A percentile compares a stretch with the other conserved stretches of the same genome.
Evolutionary conservation across 2,797 vertebrate genomes (phyloP).

Genomic region (Notamacropus eugenii): DNA sequence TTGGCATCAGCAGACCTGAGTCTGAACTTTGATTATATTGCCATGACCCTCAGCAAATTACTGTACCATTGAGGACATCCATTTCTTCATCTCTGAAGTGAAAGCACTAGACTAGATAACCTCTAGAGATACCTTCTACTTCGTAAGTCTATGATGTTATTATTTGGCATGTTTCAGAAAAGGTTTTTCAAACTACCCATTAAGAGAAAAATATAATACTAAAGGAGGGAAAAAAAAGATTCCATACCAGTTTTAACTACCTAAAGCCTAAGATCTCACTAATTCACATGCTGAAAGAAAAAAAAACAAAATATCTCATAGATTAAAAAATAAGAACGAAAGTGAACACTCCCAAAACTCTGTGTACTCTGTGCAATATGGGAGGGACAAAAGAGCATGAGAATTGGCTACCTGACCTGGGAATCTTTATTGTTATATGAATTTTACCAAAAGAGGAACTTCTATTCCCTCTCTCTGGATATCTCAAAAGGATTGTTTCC

Average conservation of each 20-base stretch:
- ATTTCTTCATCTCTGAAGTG: background rate
- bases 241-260: background rate
- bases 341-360: background rate
- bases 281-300: background rate
- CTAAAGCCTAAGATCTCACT: background rate
- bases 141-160: background rate
- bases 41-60: background rate
- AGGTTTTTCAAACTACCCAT: background rate
- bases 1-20: background rate
- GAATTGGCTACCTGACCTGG: background rate
- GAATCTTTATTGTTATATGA: background rate
- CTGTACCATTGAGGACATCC: background rate
- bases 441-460: background rate
- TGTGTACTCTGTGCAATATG: background rate
- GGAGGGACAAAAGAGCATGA: background rate
- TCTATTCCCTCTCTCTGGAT: background rate
- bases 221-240: background rate
- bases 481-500: background rate
- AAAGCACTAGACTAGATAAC: background rate
- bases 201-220: background rate
- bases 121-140: background rate
- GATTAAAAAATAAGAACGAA: background rate
- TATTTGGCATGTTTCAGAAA: background rate
- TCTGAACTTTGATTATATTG: background rate
- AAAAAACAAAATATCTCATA: background rate